Evolutionary conservation across 2,797 vertebrate genomes (phyloP).

Genomic region (Hemibagrus guttatus): DNA sequence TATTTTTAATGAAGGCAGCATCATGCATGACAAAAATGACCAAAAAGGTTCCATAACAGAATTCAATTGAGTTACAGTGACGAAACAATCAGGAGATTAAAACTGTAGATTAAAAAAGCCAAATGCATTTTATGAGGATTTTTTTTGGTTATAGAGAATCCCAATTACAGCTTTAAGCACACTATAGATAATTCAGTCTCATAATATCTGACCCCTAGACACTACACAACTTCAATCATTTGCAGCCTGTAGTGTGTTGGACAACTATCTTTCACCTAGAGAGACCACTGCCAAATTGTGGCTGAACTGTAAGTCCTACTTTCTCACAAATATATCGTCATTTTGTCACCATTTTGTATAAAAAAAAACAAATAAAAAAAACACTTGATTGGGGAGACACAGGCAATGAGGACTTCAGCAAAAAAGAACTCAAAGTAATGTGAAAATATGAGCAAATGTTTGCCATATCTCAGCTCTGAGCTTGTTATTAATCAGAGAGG

Average conservation of each 20-base stretch:
- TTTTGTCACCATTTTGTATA: background rate
- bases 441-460: background rate
- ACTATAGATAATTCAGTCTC: background rate
- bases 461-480: background rate
- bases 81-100: no score
- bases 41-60: background rate
- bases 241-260: background rate
- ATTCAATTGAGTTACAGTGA: background rate
- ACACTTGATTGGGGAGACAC: background rate
- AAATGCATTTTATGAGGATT: no score
- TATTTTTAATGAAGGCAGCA: no score
- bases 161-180: background rate
- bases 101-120: no score
- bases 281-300: background rate
- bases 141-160: no score
- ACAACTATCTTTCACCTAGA: background rate
- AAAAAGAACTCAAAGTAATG: background rate
- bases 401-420: background rate
- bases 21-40: no score
- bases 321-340: background rate
- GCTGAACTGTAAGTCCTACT: background rate
- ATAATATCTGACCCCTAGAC: background rate
- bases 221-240: background rate
- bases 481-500: background rate
- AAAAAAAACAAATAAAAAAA: background rate